These are phyloP conservation scores for Odontomachus brunneus DNA, from an alignment of 1,140 invertebrate species.

Conservation along the genomic window DNA sequence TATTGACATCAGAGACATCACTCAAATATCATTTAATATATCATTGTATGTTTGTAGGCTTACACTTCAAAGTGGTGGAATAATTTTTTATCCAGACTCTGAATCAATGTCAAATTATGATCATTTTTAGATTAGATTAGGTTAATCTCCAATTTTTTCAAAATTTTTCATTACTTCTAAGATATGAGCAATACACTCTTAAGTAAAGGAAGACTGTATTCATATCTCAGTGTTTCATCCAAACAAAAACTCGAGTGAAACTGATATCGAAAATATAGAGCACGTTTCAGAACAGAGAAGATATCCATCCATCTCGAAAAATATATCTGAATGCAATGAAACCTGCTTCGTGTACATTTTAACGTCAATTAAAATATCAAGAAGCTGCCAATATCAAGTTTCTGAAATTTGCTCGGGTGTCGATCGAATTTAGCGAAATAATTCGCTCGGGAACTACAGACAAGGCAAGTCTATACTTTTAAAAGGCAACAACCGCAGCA, in stretches of 20 bases:
- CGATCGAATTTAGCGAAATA: slow-evolving; percentile 16
- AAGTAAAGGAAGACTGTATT: too few relatives aligned
- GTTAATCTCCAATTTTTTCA: too few relatives aligned
- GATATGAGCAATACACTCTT: too few relatives aligned
- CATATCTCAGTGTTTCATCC: not conserved
- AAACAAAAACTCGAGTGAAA: not conserved
- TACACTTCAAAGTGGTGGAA: too few relatives aligned
- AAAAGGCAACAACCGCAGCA: slow-evolving; percentile 13
- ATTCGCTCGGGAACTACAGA: not conserved
- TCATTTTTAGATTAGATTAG: too few relatives aligned
- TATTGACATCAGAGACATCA: too few relatives aligned
- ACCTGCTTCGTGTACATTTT: not conserved
- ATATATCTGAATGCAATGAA: not conserved
- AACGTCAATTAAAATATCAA: not conserved
- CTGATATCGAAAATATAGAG: slow-evolving; percentile 1
- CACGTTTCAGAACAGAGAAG: not conserved
- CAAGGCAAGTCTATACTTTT: slow-evolving; percentile 7
- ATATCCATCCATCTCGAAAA: not conserved
- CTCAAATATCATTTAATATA: too few relatives aligned
- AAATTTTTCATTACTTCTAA: too few relatives aligned
- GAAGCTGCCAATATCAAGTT: not conserved
- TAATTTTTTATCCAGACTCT: too few relatives aligned
- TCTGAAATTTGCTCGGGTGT: not conserved
- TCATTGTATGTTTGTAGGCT: too few relatives aligned
- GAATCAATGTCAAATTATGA: too few relatives aligned